Evolutionary conservation across 2,797 vertebrate genomes (phyloP).

Genomic region (Rhinoraja longicauda): DNA sequence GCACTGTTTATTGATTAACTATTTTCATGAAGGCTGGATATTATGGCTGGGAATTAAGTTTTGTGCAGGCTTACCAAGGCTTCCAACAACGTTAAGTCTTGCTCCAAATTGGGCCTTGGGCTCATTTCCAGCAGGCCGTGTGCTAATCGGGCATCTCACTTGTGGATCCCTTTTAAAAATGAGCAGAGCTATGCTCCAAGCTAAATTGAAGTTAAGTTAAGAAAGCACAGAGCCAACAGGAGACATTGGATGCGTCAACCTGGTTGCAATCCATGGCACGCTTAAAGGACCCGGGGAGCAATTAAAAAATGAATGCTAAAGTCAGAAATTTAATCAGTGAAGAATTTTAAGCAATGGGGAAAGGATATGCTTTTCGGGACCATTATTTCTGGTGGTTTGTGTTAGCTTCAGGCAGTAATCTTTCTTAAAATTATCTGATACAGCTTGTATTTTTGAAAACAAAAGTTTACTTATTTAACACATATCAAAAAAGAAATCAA

Average conservation of each 20-base stretch:
- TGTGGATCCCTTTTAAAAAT: not conserved
- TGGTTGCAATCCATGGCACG: not conserved
- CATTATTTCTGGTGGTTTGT: too few species aligned
- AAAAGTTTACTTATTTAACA: not conserved
- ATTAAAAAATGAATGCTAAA: too few species aligned
- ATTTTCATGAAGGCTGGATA: not conserved
- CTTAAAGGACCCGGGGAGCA: not conserved
- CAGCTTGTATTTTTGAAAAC: too few species aligned
- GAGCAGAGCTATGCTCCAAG: not conserved
- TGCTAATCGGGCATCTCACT: not conserved
- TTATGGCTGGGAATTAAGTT: not conserved
- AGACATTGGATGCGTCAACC: not conserved
- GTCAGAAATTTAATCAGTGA: too few species aligned
- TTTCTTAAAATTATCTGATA: too few species aligned
- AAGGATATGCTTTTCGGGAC: too few species aligned
- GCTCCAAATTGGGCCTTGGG: not conserved
- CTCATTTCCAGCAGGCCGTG: not conserved
- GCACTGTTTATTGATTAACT: not conserved
- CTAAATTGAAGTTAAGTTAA: not conserved
- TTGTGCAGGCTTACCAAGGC: not conserved
- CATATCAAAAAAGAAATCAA: not conserved
- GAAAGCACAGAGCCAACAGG: not conserved
- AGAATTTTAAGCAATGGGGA: too few species aligned
- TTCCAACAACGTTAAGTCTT: not conserved
- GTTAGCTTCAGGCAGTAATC: too few species aligned